Conservation (phyloP, 2,888 invertebrate species). For the Gortyna flavago region DNA sequence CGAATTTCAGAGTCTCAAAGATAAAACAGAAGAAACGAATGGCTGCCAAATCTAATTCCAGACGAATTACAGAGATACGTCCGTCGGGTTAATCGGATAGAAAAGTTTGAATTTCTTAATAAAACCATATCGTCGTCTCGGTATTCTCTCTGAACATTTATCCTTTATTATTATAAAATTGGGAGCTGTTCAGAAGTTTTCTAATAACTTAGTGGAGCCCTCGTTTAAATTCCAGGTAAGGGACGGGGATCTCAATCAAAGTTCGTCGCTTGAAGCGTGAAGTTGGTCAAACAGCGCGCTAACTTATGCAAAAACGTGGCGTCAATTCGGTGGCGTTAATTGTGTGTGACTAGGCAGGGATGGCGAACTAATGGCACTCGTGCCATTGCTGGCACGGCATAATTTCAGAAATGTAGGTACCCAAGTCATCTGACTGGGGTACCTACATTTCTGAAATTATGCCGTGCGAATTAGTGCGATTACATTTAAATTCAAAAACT, state of each 20-base stretch:
- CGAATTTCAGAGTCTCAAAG: conserved; percentile 27
- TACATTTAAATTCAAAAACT: too few species aligned
- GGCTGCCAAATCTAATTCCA: conserved; percentile 55
- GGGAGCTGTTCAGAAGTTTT: conserved; percentile 79
- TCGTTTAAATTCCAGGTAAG: conserved; percentile 84
- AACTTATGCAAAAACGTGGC: conserved; percentile 74
- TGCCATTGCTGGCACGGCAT: too few species aligned
- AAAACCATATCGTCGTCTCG: conserved; percentile 68
- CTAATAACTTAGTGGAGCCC: conserved; percentile 79
- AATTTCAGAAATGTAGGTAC: too few species aligned
- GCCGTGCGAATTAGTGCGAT: too few species aligned
- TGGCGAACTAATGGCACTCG: too few species aligned
- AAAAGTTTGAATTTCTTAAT: conserved; percentile 71
- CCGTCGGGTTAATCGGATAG: conserved; percentile 64
- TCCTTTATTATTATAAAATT: conserved; percentile 82
- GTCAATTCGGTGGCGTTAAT: conserved; percentile 50
- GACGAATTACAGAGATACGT: conserved; percentile 59
- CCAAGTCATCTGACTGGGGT: too few species aligned
- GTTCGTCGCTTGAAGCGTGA: conserved; percentile 77
- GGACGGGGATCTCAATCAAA: conserved; percentile 84
- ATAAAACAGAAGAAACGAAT: conserved; percentile 52
- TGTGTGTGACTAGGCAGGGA: conserved; percentile 62
- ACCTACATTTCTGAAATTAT: too few species aligned
- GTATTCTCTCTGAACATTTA: conserved; percentile 70
- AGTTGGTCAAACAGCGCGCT: conserved; percentile 77